phyloP scores from a whole-genome alignment of 2,113 vertebrate species.

The Montifringilla adamsi region DNA sequence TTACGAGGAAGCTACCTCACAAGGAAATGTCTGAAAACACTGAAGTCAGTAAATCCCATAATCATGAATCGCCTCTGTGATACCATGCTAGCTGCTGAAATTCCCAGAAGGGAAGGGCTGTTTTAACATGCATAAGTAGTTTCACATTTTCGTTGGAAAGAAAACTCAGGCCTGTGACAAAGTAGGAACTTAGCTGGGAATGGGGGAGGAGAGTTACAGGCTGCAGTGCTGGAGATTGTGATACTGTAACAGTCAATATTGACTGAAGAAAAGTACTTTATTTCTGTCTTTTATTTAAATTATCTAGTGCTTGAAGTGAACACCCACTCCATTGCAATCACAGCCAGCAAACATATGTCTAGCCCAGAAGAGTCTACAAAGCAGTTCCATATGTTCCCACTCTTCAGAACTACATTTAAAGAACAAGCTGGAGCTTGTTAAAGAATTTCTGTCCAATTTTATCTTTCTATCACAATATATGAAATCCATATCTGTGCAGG shows the following conservation, averaged over 20 bases:
- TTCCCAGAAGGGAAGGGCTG: neutral
- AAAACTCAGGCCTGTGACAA: neutral
- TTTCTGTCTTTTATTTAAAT: neutral
- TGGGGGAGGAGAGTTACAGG: neutral
- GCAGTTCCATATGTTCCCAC: conserved; percentile 42
- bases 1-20: neutral
- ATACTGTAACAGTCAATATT: neutral
- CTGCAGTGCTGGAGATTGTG: neutral
- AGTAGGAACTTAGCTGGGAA: neutral
- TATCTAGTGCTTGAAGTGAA: conserved; percentile 7
- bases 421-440: neutral
- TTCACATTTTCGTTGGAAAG: conserved; percentile 44
- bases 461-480: neutral
- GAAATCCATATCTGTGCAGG: neutral
- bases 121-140: conserved; percentile 22
- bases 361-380: conserved; percentile 25
- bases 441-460: conserved; percentile 2
- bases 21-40: conserved; percentile 41
- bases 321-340: neutral
- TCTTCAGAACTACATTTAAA: conserved; percentile 1
- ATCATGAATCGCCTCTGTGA: conserved; percentile 41
- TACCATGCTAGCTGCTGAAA: neutral
- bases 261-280: neutral
- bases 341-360: conserved; percentile 39
- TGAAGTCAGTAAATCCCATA: conserved; percentile 51